Conservation (phyloP, 2,113 vertebrate species). For the Haemorhous mexicanus region DNA sequence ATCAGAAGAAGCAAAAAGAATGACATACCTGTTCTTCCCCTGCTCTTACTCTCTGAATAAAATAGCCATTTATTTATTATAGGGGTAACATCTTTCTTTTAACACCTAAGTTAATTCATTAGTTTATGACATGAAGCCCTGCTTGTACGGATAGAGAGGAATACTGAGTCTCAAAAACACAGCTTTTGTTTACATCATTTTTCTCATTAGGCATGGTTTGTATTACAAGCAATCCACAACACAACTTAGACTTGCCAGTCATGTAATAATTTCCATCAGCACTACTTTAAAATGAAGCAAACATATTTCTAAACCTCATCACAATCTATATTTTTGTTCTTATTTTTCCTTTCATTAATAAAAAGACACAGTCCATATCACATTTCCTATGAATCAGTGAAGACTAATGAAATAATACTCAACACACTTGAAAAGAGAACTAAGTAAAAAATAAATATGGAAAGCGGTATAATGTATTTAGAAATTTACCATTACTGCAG, state of each 20-base stretch:
- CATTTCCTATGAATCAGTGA: constrained; percentile 3
- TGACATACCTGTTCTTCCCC: background rate
- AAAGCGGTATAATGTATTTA: background rate
- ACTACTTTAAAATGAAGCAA: background rate
- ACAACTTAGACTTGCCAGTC: background rate
- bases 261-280: background rate
- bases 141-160: background rate
- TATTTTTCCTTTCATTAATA: constrained; percentile 17
- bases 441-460: background rate
- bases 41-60: background rate
- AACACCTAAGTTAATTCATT: background rate
- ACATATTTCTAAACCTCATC: background rate
- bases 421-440: background rate
- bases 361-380: background rate
- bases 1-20: background rate
- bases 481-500: background rate
- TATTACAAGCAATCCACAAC: background rate
- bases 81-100: background rate
- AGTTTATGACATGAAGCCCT: background rate
- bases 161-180: background rate
- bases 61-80: background rate
- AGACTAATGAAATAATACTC: background rate
- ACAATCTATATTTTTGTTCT: background rate
- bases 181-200: background rate
- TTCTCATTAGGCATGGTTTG: constrained; percentile 7